phyloP scores from a whole-genome alignment of 1,140 invertebrate species.

The Leptoteleia sp. region DNA sequence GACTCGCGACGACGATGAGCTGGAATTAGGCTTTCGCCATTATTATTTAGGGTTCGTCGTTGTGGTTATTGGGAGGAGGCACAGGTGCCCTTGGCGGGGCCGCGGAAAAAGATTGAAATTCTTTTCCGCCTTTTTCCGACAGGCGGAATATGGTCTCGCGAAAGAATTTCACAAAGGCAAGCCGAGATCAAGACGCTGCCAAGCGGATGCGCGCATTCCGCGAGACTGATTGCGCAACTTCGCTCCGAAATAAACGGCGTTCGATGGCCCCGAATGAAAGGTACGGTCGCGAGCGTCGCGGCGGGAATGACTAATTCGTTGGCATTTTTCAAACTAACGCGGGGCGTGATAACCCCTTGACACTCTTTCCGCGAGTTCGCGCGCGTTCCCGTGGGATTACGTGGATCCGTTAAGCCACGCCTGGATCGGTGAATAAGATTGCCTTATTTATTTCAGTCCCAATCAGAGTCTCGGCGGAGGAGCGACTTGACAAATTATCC shows the following conservation, averaged over 20 bases:
- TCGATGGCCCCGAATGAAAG: background rate
- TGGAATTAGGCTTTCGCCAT: constrained; percentile 39
- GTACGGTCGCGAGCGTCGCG: constrained; percentile 41
- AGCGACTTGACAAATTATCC: constrained; percentile 76
- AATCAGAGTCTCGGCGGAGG: constrained; percentile 72
- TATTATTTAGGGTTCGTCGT: constrained; percentile 33
- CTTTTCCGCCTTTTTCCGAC: background rate
- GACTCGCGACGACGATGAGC: constrained; percentile 19
- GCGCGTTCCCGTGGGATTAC: constrained; percentile 61
- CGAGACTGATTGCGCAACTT: constrained; percentile 71
- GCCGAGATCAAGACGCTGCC: constrained; percentile 1
- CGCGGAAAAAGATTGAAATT: background rate
- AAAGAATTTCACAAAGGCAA: background rate
- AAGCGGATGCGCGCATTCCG: constrained; percentile 45
- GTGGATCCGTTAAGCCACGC: constrained; percentile 64
- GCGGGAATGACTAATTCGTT: constrained; percentile 64
- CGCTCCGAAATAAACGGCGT: background rate
- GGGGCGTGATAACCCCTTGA: constrained; percentile 67
- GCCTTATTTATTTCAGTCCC: constrained; percentile 79
- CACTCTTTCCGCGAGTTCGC: constrained; percentile 58
- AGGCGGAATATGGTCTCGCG: no score
- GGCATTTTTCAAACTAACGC: constrained; percentile 72
- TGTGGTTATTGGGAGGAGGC: no score
- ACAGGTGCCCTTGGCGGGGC: no score
- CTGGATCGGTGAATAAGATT: constrained; percentile 64